Conservation (phyloP, 1,140 invertebrate species). For the Oryctes rhinoceros region DNA sequence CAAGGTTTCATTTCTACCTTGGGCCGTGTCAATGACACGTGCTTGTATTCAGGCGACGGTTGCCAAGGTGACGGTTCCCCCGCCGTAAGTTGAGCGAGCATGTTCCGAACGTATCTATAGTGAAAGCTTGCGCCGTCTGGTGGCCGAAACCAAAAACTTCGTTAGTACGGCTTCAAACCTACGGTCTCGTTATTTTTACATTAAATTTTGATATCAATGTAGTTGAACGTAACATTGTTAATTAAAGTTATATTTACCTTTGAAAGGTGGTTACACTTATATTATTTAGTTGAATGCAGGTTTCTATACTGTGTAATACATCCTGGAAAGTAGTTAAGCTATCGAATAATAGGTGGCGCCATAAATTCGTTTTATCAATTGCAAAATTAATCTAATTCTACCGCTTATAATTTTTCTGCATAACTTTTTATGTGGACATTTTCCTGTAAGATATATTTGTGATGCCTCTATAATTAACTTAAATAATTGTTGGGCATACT, state of each 20-base stretch:
- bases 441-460: too few species aligned
- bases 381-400: too few species aligned
- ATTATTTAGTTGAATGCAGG: background rate
- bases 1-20: constrained; percentile 60
- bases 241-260: background rate
- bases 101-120: constrained; percentile 36
- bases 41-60: constrained; percentile 51
- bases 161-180: background rate
- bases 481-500: background rate
- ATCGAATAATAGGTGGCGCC: background rate
- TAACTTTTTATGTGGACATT: too few species aligned
- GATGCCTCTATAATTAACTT: background rate
- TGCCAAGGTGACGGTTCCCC: constrained; percentile 54
- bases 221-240: too few species aligned
- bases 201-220: background rate
- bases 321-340: background rate
- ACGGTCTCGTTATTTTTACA: background rate
- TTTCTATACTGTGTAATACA: background rate
- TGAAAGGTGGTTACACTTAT: background rate
- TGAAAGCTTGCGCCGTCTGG: constrained; percentile 41
- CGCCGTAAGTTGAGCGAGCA: background rate
- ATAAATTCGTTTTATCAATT: background rate
- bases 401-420: too few species aligned
- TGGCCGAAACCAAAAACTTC: background rate
- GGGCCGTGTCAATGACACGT: constrained; percentile 61